Base-by-base conservation (phyloP, 2,797 vertebrate species). In the Nothura maculosa region DNA sequence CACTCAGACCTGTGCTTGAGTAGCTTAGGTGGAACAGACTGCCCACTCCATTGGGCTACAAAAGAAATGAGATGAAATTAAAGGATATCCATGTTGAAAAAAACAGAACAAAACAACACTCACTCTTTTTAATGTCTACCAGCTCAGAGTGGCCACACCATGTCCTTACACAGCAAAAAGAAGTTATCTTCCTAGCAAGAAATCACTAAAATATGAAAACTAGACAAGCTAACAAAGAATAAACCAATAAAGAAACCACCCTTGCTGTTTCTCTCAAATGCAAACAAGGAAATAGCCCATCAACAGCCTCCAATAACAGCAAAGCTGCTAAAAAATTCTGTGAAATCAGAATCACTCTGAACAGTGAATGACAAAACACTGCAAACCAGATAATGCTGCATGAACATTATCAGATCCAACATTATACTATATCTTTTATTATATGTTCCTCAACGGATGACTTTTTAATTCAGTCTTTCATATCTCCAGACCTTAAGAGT, bases 191-290 rank as follows among this genome's bases (percentile, higher is more conserved):
- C 69, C 81, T 75, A 70, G 28, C 47, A 81, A 62, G 40, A 76
- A 89, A 92, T 64, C 63, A 69, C 91, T 60, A 54, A 28, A 74
- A 78, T 57, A 81, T 34, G 68, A 48, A 79, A 87, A 75, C 54
- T 30, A 76, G 45, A 64, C 50, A 58, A 55, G 30, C 45, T 12
- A 6, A 50, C 52, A 64, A 34, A 68, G 73, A 70, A 81, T 48
- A 32, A 83, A 73, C 48, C 19, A 36, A n/a, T 57, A 70, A 73
- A 81, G 58, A 32, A 83, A 73, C 52, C 22, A 40, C 34, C 62
- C 47, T 27, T 45, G 66, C 43, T 84, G 67, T 47, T 64, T 20
- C 10, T 3, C 27, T 34, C 7, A 17, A 48, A 13, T 30, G 7
- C 34, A 54, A 77, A 86, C 54, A 89, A 80, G 70, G 55, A 94